Evolutionary conservation across 2,797 vertebrate genomes (phyloP).

Genomic region (Philypnodon macrostomus): DNA sequence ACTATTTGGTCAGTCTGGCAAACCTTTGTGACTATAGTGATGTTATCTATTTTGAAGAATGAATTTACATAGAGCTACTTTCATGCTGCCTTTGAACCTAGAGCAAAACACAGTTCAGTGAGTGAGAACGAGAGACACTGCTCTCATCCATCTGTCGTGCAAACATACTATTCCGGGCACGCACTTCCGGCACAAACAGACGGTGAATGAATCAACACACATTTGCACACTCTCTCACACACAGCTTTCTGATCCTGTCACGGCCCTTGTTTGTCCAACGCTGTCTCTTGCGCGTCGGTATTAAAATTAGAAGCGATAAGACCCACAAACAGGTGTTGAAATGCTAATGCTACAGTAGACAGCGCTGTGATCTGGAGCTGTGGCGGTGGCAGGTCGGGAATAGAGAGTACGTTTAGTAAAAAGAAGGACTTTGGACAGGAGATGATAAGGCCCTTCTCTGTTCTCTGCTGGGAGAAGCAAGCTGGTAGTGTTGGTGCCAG

Average conservation of each 20-base stretch:
- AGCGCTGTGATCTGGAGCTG: constrained; percentile 14
- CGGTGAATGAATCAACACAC: constrained; percentile 42
- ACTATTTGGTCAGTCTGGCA: too few species aligned
- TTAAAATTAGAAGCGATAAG: constrained; percentile 32
- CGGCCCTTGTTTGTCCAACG: constrained; percentile 34
- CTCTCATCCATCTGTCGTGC: constrained; percentile 52
- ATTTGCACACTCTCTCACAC: constrained; percentile 3
- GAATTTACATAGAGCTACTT: constrained; percentile 2
- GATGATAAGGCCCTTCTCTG: constrained; percentile 27
- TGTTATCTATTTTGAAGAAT: too few species aligned
- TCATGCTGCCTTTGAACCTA: constrained; percentile 28
- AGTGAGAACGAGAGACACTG: constrained; percentile 14
- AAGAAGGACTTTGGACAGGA: constrained; percentile 13
- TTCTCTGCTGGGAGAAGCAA: constrained; percentile 1
- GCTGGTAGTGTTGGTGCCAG: constrained; percentile 14
- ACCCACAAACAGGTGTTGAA: constrained; percentile 45
- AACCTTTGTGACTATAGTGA: too few species aligned
- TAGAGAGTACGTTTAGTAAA: constrained; percentile 14
- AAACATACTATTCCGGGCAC: constrained; percentile 50
- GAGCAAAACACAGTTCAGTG: constrained; percentile 27
- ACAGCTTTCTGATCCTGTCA: constrained; percentile 9
- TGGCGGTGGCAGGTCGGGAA: constrained; percentile 14
- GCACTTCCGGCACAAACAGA: constrained; percentile 44
- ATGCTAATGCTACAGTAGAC: constrained; percentile 41
- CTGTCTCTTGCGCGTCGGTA: constrained; percentile 11